These are phyloP conservation scores for Spilosoma lubricipeda DNA, from an alignment of 2,888 invertebrate genomes.

Conservation along the genomic window DNA sequence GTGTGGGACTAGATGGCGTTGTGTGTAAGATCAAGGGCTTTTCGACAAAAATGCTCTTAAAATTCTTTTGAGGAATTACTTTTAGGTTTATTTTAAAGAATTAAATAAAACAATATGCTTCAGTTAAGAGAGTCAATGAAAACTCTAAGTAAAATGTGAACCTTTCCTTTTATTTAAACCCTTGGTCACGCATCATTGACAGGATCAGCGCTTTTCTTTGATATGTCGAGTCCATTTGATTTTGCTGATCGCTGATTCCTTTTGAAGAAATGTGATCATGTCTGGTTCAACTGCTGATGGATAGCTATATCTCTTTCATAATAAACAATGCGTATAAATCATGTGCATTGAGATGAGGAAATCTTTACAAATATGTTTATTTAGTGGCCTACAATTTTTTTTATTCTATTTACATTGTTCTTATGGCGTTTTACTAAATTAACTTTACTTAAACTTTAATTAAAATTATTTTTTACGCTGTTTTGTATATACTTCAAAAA, in stretches of 20 bases:
- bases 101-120: background rate
- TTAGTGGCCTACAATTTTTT: background rate
- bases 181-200: conserved; percentile 3
- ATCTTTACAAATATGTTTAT: background rate
- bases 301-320: background rate
- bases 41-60: too few relatives aligned
- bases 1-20: too few relatives aligned
- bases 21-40: too few relatives aligned
- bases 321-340: background rate
- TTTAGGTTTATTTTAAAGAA: background rate
- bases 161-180: background rate
- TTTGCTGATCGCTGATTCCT: conserved; percentile 6
- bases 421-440: too few relatives aligned
- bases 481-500: too few relatives aligned
- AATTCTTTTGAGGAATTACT: background rate
- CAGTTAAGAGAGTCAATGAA: background rate
- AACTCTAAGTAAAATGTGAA: background rate
- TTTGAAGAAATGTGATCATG: background rate
- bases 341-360: background rate
- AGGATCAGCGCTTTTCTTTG: conserved; percentile 13
- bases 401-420: background rate
- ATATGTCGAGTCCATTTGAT: conserved; percentile 10
- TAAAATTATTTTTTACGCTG: too few relatives aligned
- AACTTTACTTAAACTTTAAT: too few relatives aligned
- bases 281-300: background rate